Conservation (phyloP, 2,113 vertebrate genomes). For the Talpa occidentalis region DNA sequence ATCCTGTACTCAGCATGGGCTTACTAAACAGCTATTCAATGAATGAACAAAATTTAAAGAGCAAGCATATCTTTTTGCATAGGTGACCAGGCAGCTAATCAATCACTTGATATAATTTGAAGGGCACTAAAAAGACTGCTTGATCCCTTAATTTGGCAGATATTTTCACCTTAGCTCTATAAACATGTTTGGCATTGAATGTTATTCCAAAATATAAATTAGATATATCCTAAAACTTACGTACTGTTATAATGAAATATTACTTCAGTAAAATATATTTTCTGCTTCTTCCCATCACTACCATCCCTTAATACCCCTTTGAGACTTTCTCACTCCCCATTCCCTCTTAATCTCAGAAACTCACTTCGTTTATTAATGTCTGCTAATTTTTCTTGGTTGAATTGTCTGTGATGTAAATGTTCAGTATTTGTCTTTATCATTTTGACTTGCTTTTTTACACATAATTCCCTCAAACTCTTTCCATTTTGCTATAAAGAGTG, state of each 20-base stretch:
- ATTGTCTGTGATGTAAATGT: too few species aligned
- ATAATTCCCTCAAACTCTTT: too few species aligned
- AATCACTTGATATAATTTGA: neutral
- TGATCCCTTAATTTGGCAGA: neutral
- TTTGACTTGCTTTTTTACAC: too few species aligned
- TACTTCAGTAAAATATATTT: neutral
- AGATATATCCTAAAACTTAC: neutral
- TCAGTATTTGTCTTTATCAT: too few species aligned
- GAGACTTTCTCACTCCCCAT: too few species aligned
- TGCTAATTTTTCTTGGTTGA: too few species aligned
- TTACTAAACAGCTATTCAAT: neutral
- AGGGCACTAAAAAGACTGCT: neutral
- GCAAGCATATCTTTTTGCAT: neutral
- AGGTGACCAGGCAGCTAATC: neutral
- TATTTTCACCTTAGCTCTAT: neutral
- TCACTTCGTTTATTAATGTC: too few species aligned
- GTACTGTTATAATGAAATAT: neutral
- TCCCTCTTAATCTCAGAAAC: too few species aligned
- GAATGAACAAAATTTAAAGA: neutral
- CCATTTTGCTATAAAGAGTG: too few species aligned
- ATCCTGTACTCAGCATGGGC: too few species aligned
- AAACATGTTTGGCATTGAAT: neutral
- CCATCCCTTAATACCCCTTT: too few species aligned
- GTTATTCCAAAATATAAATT: conserved; percentile 5
- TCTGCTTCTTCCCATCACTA: neutral